These are phyloP conservation scores for Parasteatoda lunata DNA, from an alignment of 2,888 invertebrate species.

Conservation along the genomic window DNA sequence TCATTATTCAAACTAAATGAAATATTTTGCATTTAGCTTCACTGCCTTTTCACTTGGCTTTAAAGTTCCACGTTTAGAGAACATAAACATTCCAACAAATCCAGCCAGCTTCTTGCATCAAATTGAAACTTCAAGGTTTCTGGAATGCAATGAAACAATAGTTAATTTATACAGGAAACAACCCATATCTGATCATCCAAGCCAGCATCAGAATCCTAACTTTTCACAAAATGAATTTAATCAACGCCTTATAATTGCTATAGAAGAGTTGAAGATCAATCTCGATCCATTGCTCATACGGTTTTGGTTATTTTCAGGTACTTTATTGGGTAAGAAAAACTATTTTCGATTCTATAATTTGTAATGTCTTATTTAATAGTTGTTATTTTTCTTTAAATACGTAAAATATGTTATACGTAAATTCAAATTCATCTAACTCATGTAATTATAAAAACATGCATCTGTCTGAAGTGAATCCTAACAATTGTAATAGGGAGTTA, in stretches of 20 bases:
- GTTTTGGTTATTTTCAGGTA: constrained; percentile 66
- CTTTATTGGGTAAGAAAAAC: constrained; percentile 56
- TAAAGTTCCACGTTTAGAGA: not conserved
- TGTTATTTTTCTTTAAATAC: too few relatives aligned
- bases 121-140: constrained; percentile 43
- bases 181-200: not conserved
- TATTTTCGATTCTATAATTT: too few relatives aligned
- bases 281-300: constrained; percentile 49
- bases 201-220: not conserved
- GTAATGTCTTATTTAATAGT: too few relatives aligned
- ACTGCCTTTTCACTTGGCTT: constrained; percentile 1
- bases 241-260: constrained; percentile 17
- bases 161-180: not conserved
- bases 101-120: constrained; percentile 58
- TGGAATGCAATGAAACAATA: constrained; percentile 53
- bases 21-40: constrained; percentile 16
- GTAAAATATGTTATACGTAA: too few relatives aligned
- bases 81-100: constrained; percentile 35
- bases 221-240: constrained; percentile 16
- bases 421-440: too few relatives aligned
- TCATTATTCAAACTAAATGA: not conserved
- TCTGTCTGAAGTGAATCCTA: too few relatives aligned
- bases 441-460: too few relatives aligned
- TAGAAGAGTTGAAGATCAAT: constrained; percentile 44
- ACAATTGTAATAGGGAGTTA: too few relatives aligned